phyloP scores from a whole-genome alignment of 2,888 invertebrate species.

The Macrophya annulata region DNA sequence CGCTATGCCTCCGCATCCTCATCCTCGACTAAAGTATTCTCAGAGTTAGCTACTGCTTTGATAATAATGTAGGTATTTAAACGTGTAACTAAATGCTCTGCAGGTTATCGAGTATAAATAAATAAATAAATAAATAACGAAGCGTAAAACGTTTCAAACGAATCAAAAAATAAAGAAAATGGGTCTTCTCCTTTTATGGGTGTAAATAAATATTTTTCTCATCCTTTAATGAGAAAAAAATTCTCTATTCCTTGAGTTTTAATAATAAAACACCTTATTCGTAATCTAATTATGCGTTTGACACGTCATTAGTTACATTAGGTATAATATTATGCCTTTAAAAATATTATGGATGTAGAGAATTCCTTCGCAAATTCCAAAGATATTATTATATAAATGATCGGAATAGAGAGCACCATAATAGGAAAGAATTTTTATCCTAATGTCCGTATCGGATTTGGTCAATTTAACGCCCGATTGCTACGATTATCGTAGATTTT shows the following conservation, averaged over 20 bases:
- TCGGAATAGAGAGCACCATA: slow-evolving; percentile 27
- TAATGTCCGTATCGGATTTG: slow-evolving; percentile 43
- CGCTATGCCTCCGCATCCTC: slow-evolving; percentile 6
- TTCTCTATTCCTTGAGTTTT: background rate
- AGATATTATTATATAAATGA: background rate
- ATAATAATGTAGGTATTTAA: slow-evolving; percentile 2
- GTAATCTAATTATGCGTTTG: background rate
- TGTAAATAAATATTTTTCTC: background rate
- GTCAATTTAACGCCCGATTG: slow-evolving; percentile 29
- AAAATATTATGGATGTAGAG: background rate
- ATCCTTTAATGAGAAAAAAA: background rate
- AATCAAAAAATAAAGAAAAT: too few relatives aligned
- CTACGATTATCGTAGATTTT: background rate
- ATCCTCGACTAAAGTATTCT: background rate
- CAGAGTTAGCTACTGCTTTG: background rate
- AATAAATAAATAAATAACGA: background rate
- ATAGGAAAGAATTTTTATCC: background rate
- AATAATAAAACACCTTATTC: slow-evolving; percentile 9
- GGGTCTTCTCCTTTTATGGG: background rate
- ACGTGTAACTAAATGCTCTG: background rate
- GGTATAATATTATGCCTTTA: background rate
- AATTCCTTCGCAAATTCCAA: background rate
- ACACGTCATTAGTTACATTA: background rate
- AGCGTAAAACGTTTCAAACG: background rate
- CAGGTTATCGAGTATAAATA: slow-evolving; percentile 2